Evolutionary conservation across 2,888 invertebrate species (phyloP).

Genomic region (Maniola hyperantus): DNA sequence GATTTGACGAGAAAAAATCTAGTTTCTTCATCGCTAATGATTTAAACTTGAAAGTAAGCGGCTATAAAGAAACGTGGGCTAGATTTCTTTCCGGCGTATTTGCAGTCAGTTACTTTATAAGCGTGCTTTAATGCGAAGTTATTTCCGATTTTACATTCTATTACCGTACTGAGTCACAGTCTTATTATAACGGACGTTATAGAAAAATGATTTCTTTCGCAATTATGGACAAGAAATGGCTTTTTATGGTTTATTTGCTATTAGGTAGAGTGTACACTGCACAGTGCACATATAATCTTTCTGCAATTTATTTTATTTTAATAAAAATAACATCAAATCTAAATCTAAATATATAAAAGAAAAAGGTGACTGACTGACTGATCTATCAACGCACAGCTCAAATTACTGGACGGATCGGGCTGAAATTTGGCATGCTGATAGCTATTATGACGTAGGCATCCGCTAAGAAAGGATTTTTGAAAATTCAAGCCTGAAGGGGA

Average conservation of each 20-base stretch:
- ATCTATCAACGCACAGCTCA: too few species aligned
- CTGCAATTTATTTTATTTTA: not conserved
- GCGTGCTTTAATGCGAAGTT: constrained; percentile 29
- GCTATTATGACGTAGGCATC: too few species aligned
- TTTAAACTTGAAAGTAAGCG: constrained; percentile 37
- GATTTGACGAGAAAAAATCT: constrained; percentile 10
- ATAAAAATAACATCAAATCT: not conserved
- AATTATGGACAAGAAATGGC: not conserved
- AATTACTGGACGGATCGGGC: too few species aligned
- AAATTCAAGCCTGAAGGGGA: too few species aligned
- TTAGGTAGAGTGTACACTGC: too few species aligned
- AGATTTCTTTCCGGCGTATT: constrained; percentile 40
- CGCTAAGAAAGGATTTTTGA: too few species aligned
- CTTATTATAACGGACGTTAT: constrained; percentile 11
- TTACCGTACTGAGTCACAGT: constrained; percentile 12
- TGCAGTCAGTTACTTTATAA: constrained; percentile 31
- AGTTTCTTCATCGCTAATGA: constrained; percentile 18
- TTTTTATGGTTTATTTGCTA: constrained; percentile 1
- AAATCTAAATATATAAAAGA: too few species aligned
- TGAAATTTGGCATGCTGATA: too few species aligned
- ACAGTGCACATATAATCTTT: not conserved
- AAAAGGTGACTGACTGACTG: too few species aligned
- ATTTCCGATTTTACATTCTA: constrained; percentile 34
- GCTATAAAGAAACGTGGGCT: constrained; percentile 31
- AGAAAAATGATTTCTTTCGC: constrained; percentile 15